Evolutionary conservation across 2,797 vertebrate species (phyloP), one percentile per base, ranked within the genome.

Genomic region (Prunella strophiata): DNA sequence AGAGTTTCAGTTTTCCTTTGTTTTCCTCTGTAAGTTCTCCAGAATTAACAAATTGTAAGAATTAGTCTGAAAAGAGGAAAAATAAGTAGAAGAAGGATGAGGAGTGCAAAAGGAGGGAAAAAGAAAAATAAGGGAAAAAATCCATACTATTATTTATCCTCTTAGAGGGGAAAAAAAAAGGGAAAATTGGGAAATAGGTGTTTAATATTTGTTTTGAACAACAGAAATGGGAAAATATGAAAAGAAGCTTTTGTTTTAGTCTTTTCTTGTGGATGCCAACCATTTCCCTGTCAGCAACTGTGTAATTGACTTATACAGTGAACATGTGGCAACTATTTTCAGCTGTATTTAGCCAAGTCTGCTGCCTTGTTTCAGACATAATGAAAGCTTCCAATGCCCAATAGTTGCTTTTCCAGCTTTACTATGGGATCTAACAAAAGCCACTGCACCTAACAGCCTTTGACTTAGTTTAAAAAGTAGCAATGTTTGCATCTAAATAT

Each of bases 261-360:
- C 40, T 86, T 66, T 86, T 87, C 58, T 86, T 20, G 11, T 78
- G 71, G 36, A 85, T 84, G 70, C 74, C 93, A 95, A 91, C 86
- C 59, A 73, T 76, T 58, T 88, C 80, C 48, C 57, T 95, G 91
- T 93, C 94, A 94, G 67, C 89, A 89, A 58, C 89, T 78, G 70
- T 75, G 77, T 89, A 81, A 92, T 68, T 92, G 91, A 87, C 87
- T 85, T 71, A 82, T 65, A 85, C 15, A 71, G 38, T 67, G 82
- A 95, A 92, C 95, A 95, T 95, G 95, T 93, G 89, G 95, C 95
- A 96, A 96, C 84, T 94, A 87, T 95, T 95, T 93, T 89, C 78
- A 79, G 71, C 81, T 65, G 67, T 47, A 74, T 91, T 94, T 92
- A 79, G 92, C 92, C 32, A 87, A 93, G 87, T 62, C 75, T 94